Evolutionary conservation across 2,888 invertebrate species (phyloP).

Genomic region (Plemyria rubiginata): DNA sequence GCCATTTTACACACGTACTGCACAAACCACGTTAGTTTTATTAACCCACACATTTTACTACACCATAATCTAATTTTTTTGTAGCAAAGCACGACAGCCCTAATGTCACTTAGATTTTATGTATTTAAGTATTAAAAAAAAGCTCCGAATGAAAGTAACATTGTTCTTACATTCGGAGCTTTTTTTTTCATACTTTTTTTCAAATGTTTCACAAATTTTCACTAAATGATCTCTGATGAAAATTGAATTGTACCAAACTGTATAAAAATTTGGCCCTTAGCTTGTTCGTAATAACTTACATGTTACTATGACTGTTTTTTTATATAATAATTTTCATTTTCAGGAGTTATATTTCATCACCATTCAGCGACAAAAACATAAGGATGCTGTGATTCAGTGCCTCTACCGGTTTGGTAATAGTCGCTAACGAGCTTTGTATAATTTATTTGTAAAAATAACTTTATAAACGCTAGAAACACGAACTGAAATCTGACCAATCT

Average conservation of each 20-base stretch:
- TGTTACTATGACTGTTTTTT: no score
- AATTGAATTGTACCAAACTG: not conserved
- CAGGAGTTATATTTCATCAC: constrained; percentile 88
- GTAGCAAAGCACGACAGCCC: no score
- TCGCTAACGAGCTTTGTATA: constrained; percentile 23
- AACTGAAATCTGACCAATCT: constrained; percentile 15
- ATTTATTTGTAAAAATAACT: constrained; percentile 25
- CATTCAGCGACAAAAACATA: constrained; percentile 87
- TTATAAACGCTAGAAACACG: constrained; percentile 14
- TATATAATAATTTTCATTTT: constrained; percentile 66
- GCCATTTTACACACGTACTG: not conserved
- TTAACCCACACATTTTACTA: no score
- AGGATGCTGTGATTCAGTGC: constrained; percentile 81
- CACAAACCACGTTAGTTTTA: not conserved
- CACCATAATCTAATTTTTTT: not conserved
- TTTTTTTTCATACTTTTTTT: no score
- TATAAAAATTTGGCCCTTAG: not conserved
- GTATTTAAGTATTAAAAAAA: no score
- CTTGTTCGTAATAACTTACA: no score
- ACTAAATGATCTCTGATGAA: no score
- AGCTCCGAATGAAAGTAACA: no score
- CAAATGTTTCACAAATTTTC: no score
- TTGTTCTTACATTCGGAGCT: no score
- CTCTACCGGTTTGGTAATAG: constrained; percentile 7
- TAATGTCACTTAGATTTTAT: no score